Evolutionary conservation across 2,797 vertebrate genomes (phyloP).

Genomic region (Clarias pachynema): DNA sequence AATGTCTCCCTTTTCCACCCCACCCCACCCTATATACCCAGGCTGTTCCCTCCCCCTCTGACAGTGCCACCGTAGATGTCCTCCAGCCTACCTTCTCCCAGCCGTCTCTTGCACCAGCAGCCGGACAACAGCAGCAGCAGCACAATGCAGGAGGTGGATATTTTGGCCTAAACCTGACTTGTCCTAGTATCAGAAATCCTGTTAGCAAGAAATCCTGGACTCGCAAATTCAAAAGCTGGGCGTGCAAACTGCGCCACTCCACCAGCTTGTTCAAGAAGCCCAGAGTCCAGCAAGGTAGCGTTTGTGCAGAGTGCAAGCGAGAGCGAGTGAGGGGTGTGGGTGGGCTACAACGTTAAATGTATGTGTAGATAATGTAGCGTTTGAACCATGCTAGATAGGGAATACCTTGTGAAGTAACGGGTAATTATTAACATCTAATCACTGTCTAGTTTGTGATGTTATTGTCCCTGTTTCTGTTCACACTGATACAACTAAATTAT

Average conservation of each 20-base stretch:
- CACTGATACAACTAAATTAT: conserved; percentile 68
- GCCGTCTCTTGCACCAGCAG: conserved; percentile 74
- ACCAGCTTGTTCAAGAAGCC: conserved; percentile 95
- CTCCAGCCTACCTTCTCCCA: conserved; percentile 74
- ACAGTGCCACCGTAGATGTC: conserved; percentile 76
- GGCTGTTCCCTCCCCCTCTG: conserved; percentile 81
- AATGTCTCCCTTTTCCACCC: conserved; percentile 21
- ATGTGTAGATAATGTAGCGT: conserved; percentile 63
- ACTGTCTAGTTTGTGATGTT: conserved; percentile 58
- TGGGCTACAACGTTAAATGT: conserved; percentile 72
- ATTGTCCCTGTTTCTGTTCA: conserved; percentile 61
- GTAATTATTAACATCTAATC: conserved; percentile 63
- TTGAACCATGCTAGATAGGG: conserved; percentile 57
- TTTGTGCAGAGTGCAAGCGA: conserved; percentile 80
- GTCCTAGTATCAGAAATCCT: conserved; percentile 98
- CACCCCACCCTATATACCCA: conserved; percentile 61
- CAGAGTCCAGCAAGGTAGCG: conserved; percentile 92
- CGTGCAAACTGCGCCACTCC: conserved; percentile 94
- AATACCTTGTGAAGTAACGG: conserved; percentile 48
- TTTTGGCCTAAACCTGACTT: conserved; percentile 99
- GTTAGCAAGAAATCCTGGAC: conserved; percentile 98
- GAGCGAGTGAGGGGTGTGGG: conserved; percentile 73
- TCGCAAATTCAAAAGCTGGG: conserved; percentile 97
- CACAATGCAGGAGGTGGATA: conserved; percentile 96
- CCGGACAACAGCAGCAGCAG: conserved; percentile 80